These are phyloP conservation scores for Rhagoletis zephyria DNA, from an alignment of 1,140 invertebrate genomes.

Conservation along the genomic window DNA sequence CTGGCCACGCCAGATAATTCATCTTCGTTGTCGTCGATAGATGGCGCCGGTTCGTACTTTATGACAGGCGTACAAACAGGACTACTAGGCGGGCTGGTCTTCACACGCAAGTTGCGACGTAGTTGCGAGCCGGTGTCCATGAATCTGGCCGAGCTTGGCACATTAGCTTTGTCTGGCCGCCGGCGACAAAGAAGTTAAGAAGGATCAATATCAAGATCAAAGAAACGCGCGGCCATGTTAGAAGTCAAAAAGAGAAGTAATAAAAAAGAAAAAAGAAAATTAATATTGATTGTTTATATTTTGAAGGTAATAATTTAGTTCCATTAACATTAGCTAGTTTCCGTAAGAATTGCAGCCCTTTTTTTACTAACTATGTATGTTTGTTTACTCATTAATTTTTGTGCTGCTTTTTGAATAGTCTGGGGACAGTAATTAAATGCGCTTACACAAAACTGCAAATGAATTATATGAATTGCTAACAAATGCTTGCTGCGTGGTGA, in stretches of 20 bases:
- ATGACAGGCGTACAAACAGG: conserved; percentile 64
- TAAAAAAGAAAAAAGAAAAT: conserved; percentile 53
- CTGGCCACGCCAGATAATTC: conserved; percentile 38
- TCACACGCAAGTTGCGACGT: conserved; percentile 61
- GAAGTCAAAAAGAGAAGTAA: conserved; percentile 59
- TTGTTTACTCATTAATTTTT: no score
- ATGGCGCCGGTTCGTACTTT: conserved; percentile 63
- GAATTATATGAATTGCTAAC: no score
- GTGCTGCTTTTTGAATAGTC: no score
- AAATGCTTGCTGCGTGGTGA: no score
- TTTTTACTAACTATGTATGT: background rate
- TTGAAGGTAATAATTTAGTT: background rate
- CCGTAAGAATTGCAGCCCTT: background rate
- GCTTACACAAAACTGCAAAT: no score
- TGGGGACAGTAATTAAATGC: no score
- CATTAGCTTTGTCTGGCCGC: background rate
- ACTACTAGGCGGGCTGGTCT: conserved; percentile 67
- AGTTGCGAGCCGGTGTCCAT: conserved; percentile 53
- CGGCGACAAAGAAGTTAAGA: background rate
- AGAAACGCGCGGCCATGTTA: conserved; percentile 48
- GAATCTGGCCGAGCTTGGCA: conserved; percentile 33
- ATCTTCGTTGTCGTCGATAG: conserved; percentile 26
- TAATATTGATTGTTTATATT: background rate
- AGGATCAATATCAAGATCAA: background rate
- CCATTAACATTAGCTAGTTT: background rate